phyloP scores from a whole-genome alignment of 2,113 vertebrate species.

The Meles meles region DNA sequence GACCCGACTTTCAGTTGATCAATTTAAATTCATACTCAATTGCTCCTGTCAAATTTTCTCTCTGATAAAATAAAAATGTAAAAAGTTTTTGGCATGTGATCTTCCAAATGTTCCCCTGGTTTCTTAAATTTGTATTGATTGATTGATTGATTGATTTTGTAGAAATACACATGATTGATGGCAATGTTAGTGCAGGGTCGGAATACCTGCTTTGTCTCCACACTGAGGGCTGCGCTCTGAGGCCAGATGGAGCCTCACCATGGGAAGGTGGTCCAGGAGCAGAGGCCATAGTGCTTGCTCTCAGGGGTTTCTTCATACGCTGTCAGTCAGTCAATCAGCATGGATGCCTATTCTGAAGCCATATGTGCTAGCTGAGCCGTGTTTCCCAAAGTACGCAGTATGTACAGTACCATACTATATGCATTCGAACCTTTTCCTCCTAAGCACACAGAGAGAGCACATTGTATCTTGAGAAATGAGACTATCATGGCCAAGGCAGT shows the following conservation, averaged over 20 bases:
- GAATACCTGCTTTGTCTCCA: neutral
- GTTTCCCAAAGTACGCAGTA: neutral
- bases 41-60: neutral
- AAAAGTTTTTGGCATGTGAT: neutral
- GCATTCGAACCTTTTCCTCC: neutral
- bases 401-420: neutral
- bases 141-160: too few relatives aligned
- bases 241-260: neutral
- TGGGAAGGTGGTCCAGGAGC: neutral
- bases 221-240: neutral
- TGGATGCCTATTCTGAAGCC: neutral
- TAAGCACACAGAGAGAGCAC: neutral
- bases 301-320: neutral
- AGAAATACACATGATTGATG: neutral
- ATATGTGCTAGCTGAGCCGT: neutral
- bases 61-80: neutral
- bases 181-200: neutral
- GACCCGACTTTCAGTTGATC: neutral
- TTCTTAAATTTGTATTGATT: neutral
- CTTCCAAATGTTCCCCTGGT: neutral
- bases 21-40: neutral
- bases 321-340: neutral
- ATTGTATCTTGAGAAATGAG: neutral
- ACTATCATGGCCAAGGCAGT: neutral
- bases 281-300: neutral